phyloP scores from a whole-genome alignment of 1,140 invertebrate genomes.

The Zelostemma sp. region DNA sequence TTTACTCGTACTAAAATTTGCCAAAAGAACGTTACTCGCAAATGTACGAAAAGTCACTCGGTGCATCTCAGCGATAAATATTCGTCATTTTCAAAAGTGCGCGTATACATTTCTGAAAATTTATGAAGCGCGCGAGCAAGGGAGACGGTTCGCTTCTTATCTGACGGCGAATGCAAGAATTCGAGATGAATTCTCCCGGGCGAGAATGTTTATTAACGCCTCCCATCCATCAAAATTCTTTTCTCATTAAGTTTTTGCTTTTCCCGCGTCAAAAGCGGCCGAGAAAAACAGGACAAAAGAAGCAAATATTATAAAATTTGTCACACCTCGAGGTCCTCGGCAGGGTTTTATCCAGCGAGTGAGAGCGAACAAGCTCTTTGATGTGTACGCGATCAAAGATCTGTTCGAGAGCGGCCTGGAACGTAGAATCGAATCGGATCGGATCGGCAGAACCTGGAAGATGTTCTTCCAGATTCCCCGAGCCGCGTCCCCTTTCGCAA shows the following conservation, averaged over 20 bases:
- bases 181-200: conserved; percentile 44
- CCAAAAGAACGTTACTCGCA: too few relatives aligned
- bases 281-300: not conserved
- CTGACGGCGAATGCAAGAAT: conserved; percentile 50
- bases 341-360: conserved; percentile 11
- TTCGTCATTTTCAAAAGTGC: conserved; percentile 33
- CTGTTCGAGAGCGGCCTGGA: conserved; percentile 23
- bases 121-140: conserved; percentile 30
- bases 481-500: conserved; percentile 48
- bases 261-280: not conserved
- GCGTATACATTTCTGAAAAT: conserved; percentile 42
- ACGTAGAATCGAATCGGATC: conserved; percentile 35
- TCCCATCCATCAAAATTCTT: conserved; percentile 27
- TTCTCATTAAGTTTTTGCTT: conserved; percentile 1
- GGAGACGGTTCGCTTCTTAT: conserved; percentile 53
- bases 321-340: conserved; percentile 16
- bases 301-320: conserved; percentile 8
- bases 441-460: conserved; percentile 44
- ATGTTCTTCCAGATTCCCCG: conserved; percentile 49
- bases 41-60: conserved; percentile 11
- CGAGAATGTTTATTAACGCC: conserved; percentile 36
- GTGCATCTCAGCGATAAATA: conserved; percentile 29
- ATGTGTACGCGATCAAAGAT: conserved; percentile 46
- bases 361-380: conserved; percentile 27
- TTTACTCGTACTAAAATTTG: too few relatives aligned